These are phyloP conservation scores for Eupeodes corollae DNA, from an alignment of 1,140 invertebrate species.

Conservation along the genomic window DNA sequence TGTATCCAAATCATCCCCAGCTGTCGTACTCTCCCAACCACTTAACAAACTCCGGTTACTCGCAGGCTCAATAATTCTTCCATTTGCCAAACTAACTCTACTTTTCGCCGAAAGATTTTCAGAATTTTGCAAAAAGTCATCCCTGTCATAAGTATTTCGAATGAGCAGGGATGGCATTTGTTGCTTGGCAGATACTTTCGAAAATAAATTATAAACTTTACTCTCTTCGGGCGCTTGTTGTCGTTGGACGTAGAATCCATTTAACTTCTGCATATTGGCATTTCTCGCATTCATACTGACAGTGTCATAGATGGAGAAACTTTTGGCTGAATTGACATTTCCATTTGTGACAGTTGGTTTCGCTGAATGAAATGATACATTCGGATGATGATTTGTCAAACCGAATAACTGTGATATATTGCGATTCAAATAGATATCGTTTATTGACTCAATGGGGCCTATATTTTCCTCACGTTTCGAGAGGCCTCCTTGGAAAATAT, in stretches of 20 bases:
- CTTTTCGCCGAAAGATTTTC: background rate
- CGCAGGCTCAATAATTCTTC: background rate
- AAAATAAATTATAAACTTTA: slow-evolving; percentile 33
- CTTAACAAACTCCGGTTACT: too few relatives aligned
- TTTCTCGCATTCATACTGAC: too few relatives aligned
- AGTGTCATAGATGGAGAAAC: slow-evolving; percentile 19
- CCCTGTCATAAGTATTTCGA: slow-evolving; percentile 16
- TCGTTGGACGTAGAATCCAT: slow-evolving; percentile 25
- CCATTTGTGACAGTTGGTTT: background rate
- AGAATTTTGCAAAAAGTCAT: slow-evolving; percentile 7
- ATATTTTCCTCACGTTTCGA: slow-evolving; percentile 3
- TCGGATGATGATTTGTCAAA: slow-evolving; percentile 18
- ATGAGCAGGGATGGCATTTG: slow-evolving; percentile 17
- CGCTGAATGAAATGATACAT: slow-evolving; percentile 24
- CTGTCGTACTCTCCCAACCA: background rate
- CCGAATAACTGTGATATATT: slow-evolving; percentile 30
- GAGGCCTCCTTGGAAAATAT: slow-evolving; percentile 8
- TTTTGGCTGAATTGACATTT: slow-evolving; percentile 19
- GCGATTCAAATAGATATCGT: slow-evolving; percentile 33
- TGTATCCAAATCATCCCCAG: slow-evolving; percentile 44
- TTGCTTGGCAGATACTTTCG: slow-evolving; percentile 19
- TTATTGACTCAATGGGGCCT: slow-evolving; percentile 21
- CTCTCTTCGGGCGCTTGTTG: slow-evolving; percentile 18
- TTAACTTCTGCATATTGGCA: slow-evolving; percentile 5
- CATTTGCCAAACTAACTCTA: background rate